Base-by-base conservation (phyloP, 2,888 invertebrate genomes). In the Acanthopleura granulata region DNA sequence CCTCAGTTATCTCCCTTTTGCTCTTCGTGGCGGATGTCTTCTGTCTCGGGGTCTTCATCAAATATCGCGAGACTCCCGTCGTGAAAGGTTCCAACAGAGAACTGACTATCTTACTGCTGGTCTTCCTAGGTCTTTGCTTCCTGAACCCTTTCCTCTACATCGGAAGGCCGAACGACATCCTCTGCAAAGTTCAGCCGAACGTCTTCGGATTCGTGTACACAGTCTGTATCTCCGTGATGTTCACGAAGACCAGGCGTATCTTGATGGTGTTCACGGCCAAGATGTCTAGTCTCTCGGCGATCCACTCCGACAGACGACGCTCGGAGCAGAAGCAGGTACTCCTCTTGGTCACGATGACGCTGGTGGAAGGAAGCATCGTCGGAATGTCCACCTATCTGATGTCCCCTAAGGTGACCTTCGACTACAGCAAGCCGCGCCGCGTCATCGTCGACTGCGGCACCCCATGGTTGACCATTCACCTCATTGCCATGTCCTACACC, bases 11-110 rank as follows among this genome's bases (percentile, higher is more conserved):
- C 9, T 73, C 62, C 27, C n/a, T 61, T 25, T 9, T 61, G 18
- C 61, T 62, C 22, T 73, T 73, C 62, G 18, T 62, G 16, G 30
- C 27, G 0, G 49, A 51, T n/a, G 40, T 73, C 15, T 73, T 73
- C 62, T 40, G n/a, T 49, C 25, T 73, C 11, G 40, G 16, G 14
- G 62, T 73, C 18, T 61, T 73, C 40, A 62, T 73, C 40, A 40
- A 27, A 62, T 73, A 73, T 62, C 61, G 73, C 4, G 73, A 73
- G 27, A 73, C 73, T 18, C 73, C 73, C 6, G 62, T 73, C 49
- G 62, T 73, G n/a, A 73, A 73, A 27, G 73, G 73, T 4, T 73
- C 73, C 0, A 73, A 73, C 25, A 30, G 61, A 22, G 40, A 73
- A 22, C 49, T 62, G 40, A 62, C 61, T 18, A 27, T 61, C 30